Evolutionary conservation across 1,140 invertebrate genomes (phyloP).

Genomic region (Scaptomyza hsui): DNA sequence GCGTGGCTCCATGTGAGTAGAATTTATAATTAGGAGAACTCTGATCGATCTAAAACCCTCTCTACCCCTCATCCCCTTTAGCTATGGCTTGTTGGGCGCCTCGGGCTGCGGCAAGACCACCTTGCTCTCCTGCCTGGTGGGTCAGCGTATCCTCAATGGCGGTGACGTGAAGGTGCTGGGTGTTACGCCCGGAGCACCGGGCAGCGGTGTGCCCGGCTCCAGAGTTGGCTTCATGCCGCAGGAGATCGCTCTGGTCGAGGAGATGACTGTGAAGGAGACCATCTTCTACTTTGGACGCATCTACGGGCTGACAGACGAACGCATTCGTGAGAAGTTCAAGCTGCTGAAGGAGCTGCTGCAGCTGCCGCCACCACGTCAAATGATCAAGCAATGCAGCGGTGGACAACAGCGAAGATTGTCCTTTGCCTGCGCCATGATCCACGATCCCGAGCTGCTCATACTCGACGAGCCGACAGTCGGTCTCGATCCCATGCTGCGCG

Average conservation of each 20-base stretch:
- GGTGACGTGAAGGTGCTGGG: constrained; percentile 93
- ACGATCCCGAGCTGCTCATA: constrained; percentile 94
- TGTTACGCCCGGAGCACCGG: constrained; percentile 88
- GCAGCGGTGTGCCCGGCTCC: constrained; percentile 91
- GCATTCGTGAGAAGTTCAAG: constrained; percentile 88
- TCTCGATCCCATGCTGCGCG: constrained; percentile 94
- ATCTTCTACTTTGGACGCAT: constrained; percentile 95
- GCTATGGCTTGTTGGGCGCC: constrained; percentile 93
- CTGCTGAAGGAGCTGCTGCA: constrained; percentile 90
- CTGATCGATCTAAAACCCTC: constrained; percentile 12
- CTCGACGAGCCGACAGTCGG: constrained; percentile 97
- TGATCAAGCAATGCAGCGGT: constrained; percentile 90
- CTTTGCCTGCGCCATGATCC: constrained; percentile 93
- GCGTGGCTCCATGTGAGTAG: constrained; percentile 86
- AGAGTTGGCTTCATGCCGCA: constrained; percentile 95
- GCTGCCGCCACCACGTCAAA: constrained; percentile 87
- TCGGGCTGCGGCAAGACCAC: constrained; percentile 95
- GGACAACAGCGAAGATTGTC: constrained; percentile 95
- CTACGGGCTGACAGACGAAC: constrained; percentile 89
- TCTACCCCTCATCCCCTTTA: constrained; percentile 77
- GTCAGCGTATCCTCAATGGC: constrained; percentile 89
- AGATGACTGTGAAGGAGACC: constrained; percentile 94
- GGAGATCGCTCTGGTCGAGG: constrained; percentile 93
- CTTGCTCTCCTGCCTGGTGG: constrained; percentile 93
- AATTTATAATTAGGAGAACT: constrained; percentile 52